These are phyloP conservation scores for Xenentodon cancila DNA, from an alignment of 2,797 vertebrate genomes.

Conservation along the genomic window DNA sequence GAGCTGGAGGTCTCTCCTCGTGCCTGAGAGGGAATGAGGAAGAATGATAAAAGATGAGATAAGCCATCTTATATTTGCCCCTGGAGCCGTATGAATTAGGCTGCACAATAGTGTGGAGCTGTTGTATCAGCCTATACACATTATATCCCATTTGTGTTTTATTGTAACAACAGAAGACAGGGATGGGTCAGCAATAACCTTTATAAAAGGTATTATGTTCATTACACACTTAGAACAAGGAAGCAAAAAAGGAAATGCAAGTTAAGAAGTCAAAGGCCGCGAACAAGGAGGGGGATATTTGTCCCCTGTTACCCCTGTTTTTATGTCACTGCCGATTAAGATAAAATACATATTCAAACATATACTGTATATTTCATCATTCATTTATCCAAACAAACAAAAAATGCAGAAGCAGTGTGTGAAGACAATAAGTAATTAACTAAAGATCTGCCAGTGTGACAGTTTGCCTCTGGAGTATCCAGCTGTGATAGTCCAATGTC, in stretches of 20 bases:
- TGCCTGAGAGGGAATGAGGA: constrained; percentile 79
- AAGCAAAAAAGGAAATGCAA: not conserved
- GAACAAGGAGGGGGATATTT: too few species aligned
- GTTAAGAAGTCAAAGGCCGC: too few species aligned
- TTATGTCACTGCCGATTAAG: too few species aligned
- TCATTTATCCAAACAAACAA: too few species aligned
- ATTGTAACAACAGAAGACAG: not conserved
- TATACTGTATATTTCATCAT: too few species aligned
- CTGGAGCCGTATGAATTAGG: constrained; percentile 16
- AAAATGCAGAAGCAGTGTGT: too few species aligned
- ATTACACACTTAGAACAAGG: not conserved
- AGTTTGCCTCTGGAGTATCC: too few species aligned
- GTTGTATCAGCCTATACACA: constrained; percentile 10
- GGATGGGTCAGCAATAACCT: not conserved
- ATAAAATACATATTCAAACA: too few species aligned
- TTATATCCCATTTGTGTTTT: constrained; percentile 3
- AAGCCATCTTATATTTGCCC: not conserved
- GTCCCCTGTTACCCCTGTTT: too few species aligned
- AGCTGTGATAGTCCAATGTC: too few species aligned
- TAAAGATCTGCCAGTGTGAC: too few species aligned
- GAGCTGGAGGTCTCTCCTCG: constrained; percentile 92
- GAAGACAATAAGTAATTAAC: too few species aligned
- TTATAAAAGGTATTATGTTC: not conserved
- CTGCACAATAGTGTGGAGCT: constrained; percentile 4
- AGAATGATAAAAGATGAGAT: constrained; percentile 22